Percentiles rank a stretch among this genome's conserved stretches.
These are phyloP conservation scores for Diarsia dahlii DNA, from an alignment of 2,888 invertebrate species.

Conservation along the genomic window DNA sequence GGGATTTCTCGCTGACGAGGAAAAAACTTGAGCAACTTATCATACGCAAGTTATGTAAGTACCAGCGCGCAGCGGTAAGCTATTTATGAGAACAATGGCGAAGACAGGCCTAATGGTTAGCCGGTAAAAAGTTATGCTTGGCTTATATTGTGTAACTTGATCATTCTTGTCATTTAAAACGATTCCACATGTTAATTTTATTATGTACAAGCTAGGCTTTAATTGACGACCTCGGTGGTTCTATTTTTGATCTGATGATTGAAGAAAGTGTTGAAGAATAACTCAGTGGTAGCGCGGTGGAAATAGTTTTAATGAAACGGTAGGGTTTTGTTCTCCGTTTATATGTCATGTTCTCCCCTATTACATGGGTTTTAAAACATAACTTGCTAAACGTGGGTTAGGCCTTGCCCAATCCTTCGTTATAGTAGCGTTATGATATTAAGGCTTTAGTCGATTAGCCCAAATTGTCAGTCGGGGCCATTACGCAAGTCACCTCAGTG, in stretches of 20 bases:
- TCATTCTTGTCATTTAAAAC: background rate
- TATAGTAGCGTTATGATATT: background rate
- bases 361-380: background rate
- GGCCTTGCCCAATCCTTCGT: background rate
- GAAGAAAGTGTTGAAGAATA: background rate
- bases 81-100: conserved; percentile 12
- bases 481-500: background rate
- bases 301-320: background rate
- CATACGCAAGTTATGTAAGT: conserved; percentile 16
- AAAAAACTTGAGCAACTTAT: conserved; percentile 40
- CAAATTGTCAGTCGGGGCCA: background rate
- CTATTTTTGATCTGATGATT: background rate
- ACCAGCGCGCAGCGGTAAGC: conserved; percentile 25
- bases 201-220: background rate
- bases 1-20: conserved; percentile 29
- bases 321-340: background rate
- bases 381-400: too few relatives aligned
- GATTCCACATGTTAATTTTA: background rate
- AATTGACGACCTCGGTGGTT: background rate
- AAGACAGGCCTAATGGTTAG: background rate
- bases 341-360: too few relatives aligned
- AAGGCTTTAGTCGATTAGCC: background rate
- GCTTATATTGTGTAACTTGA: background rate
- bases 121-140: background rate
- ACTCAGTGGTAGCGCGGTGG: too few relatives aligned